A percentile compares a stretch with the other conserved stretches of the same genome.
Evolutionary conservation across 2,113 vertebrate genomes (phyloP).

Genomic region (Oreochromis tanganicae): DNA sequence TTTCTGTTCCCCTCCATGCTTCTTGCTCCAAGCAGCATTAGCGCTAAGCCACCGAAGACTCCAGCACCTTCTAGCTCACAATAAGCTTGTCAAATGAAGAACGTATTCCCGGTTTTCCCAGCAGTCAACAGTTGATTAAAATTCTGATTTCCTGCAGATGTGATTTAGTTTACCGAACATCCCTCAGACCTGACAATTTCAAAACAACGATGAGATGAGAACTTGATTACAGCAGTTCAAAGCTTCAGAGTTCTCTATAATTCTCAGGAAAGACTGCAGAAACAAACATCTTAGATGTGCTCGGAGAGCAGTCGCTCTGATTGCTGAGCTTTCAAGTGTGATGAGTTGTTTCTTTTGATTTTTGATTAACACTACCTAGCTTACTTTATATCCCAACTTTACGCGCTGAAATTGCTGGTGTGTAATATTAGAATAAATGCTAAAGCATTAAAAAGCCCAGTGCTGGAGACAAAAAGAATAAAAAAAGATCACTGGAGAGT

Average conservation of each 20-base stretch:
- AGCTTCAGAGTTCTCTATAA: background rate
- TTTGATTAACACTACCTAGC: background rate
- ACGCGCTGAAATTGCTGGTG: background rate
- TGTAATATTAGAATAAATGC: background rate
- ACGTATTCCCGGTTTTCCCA: background rate
- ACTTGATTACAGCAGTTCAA: constrained; percentile 16
- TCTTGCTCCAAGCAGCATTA: background rate
- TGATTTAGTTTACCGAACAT: constrained; percentile 38
- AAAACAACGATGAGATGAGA: constrained; percentile 23
- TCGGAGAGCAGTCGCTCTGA: background rate
- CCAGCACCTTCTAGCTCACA: background rate
- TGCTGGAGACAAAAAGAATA: background rate
- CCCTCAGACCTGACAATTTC: background rate
- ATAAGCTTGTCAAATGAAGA: background rate
- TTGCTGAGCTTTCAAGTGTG: background rate
- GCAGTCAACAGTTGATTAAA: constrained; percentile 1
- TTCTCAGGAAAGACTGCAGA: background rate
- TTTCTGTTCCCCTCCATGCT: background rate
- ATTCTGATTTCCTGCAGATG: constrained; percentile 48
- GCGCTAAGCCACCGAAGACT: background rate
- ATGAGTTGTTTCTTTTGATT: background rate
- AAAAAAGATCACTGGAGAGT: background rate
- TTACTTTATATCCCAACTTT: background rate
- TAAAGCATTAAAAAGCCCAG: background rate
- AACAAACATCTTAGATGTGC: background rate